phyloP scores from a whole-genome alignment of 1,140 invertebrate species.

The Cotesia typhae region DNA sequence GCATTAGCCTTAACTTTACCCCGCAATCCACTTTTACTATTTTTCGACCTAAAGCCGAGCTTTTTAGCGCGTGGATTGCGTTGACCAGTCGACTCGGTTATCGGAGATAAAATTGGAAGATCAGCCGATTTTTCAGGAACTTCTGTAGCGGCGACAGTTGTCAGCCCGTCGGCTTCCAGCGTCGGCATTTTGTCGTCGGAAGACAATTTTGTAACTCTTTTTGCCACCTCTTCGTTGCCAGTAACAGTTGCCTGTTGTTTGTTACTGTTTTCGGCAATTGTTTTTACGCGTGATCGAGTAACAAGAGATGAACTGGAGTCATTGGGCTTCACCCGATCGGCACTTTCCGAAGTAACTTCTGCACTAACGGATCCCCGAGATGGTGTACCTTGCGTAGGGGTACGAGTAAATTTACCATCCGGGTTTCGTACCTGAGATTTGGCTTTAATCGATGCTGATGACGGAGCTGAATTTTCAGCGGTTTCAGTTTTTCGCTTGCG shows the following conservation, averaged over 20 bases:
- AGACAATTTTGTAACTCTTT: constrained; percentile 43
- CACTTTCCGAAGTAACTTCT: constrained; percentile 12
- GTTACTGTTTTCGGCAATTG: constrained; percentile 30
- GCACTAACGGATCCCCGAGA: constrained; percentile 31
- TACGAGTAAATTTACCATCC: constrained; percentile 57
- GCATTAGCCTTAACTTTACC: too few species aligned
- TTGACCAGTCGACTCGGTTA: not conserved
- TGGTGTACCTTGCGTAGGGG: constrained; percentile 35
- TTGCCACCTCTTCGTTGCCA: constrained; percentile 27
- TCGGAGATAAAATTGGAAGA: constrained; percentile 47
- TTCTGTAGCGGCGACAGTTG: constrained; percentile 29
- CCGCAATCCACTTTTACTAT: too few species aligned
- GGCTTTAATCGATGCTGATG: constrained; percentile 53
- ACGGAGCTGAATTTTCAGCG: constrained; percentile 43
- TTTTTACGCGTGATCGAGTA: constrained; percentile 37
- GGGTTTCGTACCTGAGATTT: constrained; percentile 52
- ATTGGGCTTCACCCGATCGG: not conserved
- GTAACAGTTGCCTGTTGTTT: not conserved
- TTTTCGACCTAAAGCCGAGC: constrained; percentile 1
- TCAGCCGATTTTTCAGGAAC: constrained; percentile 38
- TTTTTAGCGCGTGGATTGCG: constrained; percentile 32
- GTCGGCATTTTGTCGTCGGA: constrained; percentile 54
- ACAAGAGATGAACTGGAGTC: constrained; percentile 12
- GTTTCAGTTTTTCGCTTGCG: constrained; percentile 45
- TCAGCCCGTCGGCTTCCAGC: constrained; percentile 43